Evolutionary conservation across 2,888 invertebrate species (phyloP).

Genomic region (Auanema freiburgensis): DNA sequence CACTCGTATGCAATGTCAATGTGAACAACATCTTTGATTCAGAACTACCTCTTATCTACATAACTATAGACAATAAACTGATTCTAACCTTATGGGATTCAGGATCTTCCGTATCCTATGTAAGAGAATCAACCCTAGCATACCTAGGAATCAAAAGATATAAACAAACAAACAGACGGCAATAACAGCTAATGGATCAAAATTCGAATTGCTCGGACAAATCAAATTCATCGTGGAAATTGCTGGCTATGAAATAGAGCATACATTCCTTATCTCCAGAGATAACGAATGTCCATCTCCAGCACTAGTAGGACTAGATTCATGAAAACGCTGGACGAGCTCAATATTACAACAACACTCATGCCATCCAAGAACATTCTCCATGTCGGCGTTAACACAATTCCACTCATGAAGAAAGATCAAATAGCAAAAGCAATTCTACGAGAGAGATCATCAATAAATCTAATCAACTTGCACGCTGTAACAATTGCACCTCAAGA

Average conservation of each 20-base stretch:
- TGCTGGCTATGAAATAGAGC: not conserved
- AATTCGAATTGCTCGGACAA: not conserved
- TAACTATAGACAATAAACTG: slow-evolving; percentile 5
- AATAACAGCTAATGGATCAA: slow-evolving; percentile 10
- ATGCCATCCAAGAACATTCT: not conserved
- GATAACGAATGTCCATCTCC: slow-evolving; percentile 9
- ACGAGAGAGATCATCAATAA: not conserved
- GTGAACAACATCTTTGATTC: too few relatives aligned
- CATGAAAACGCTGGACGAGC: slow-evolving; percentile 2
- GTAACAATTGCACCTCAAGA: too few relatives aligned
- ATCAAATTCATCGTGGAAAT: not conserved
- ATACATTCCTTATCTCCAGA: slow-evolving; percentile 6
- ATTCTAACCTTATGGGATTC: slow-evolving; percentile 13
- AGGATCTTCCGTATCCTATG: slow-evolving; percentile 12
- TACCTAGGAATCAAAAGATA: not conserved
- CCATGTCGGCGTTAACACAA: not conserved
- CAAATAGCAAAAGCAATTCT: not conserved
- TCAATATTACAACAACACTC: not conserved
- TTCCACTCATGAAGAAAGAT: slow-evolving; percentile 8
- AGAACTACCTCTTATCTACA: slow-evolving; percentile 4
- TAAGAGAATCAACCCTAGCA: slow-evolving; percentile 5
- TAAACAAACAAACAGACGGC: not conserved
- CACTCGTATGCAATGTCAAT: too few relatives aligned
- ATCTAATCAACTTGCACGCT: too few relatives aligned
- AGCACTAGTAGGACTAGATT: slow-evolving; percentile 7